Base-by-base conservation (phyloP, 2,113 vertebrate species). In the Ibidorhyncha struthersii region DNA sequence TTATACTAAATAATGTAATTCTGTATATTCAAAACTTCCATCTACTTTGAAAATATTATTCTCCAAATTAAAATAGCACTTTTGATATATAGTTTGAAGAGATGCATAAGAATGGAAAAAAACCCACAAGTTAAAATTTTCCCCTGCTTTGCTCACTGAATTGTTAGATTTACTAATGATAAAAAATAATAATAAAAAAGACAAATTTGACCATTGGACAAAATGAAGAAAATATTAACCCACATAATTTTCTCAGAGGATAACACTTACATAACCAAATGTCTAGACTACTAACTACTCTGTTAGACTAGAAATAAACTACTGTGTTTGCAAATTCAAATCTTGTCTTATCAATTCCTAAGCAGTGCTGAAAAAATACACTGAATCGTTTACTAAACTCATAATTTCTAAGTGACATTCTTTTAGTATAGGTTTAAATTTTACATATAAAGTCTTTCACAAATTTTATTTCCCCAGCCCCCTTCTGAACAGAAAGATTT, bases 51-150 rank as follows among this genome's bases (percentile, higher is more conserved):
- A 90, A 92, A 80, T 56, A 88, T 61, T 43, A 40, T 22, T 85
- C 29, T 83, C 21, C 2, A 4, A 71, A 86, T 77, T n/a, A 89
- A 90, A 86, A 73, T 0, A 86, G 40, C 52, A 83, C 41, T 82
- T 79, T 18, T 22, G 36, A 63, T 41, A 58, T 5, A 23, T 14
- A 56, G 27, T 55, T 80, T 76, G 27, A 82, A 76, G 38, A 82
- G 34, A 66, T 30, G 3, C 0, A 0, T 30, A 76, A 36, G 8
- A 80, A 79, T 40, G 15, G 1, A 1, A 47, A 14, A 43, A 62
- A 10, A 43, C n/a, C n/a, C n/a, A 9, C 11, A 67, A 19, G 13
- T n/a, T 17, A 61, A 43, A 26, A 14, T 41, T 71, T 74, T 29
- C 19, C 43, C 8, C 12, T n/a, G 21, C 50, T 86, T 89, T 84